These are phyloP conservation scores for Eupristina koningsbergeri DNA, from an alignment of 1,140 invertebrate genomes.

Conservation along the genomic window DNA sequence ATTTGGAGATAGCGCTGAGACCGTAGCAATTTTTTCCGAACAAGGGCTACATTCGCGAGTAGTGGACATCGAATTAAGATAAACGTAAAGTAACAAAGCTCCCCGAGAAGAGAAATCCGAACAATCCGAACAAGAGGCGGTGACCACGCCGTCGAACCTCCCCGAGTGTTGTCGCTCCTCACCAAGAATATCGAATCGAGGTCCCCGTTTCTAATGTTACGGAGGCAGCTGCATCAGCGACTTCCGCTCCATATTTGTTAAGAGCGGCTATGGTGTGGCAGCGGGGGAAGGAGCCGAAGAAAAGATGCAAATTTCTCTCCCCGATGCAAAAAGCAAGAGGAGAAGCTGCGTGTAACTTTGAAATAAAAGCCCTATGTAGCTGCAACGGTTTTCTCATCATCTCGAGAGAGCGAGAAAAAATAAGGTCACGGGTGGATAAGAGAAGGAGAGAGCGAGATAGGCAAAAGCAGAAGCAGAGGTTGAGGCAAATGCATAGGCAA, in stretches of 20 bases:
- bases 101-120: not conserved
- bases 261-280: slow-evolving; percentile 46
- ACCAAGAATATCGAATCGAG: no score
- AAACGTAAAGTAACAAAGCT: slow-evolving; percentile 9
- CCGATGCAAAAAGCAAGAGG: slow-evolving; percentile 38
- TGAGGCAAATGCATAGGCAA: slow-evolving; percentile 53
- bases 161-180: not conserved
- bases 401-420: slow-evolving; percentile 43
- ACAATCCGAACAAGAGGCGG: not conserved
- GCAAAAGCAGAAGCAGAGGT: slow-evolving; percentile 48
- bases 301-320: slow-evolving; percentile 69
- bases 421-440: slow-evolving; percentile 51
- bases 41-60: not conserved
- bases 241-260: slow-evolving; percentile 69
- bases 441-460: slow-evolving; percentile 19
- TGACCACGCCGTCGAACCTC: not conserved
- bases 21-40: no score
- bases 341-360: slow-evolving; percentile 60
- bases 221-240: slow-evolving; percentile 43
- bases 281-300: slow-evolving; percentile 49
- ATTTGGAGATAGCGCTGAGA: no score
- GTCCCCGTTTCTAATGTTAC: not conserved
- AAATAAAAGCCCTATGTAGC: slow-evolving; percentile 53
- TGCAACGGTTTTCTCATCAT: slow-evolving; percentile 67
- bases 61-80: slow-evolving; percentile 6